Evolutionary conservation across 2,113 vertebrate genomes (phyloP), one percentile per base, ranked within the genome.

Genomic region (Phalacrocorax carbo): DNA sequence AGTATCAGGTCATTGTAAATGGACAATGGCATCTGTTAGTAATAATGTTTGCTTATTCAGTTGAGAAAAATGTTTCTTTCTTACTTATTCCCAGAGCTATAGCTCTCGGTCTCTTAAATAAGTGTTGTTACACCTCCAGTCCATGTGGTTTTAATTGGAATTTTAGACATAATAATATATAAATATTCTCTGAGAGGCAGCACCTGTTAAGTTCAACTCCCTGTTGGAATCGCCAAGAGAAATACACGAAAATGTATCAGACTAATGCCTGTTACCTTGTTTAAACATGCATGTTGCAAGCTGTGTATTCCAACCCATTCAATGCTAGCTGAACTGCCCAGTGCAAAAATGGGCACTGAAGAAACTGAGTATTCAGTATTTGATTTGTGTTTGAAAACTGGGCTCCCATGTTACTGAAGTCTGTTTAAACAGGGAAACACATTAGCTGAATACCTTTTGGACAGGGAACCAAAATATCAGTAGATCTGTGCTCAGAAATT

Each of bases 11-110:
- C 96, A 93, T 96, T 95, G 82, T 95, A 95, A 93, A 51, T 40
- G 40, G 65, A 96, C 77, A 95, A 34, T 86, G 75, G 54, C 88
- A 87, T 95, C 90, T 91, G 85, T 94, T 92, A 77, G 36, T 77
- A 88, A 79, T 90, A 95, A 95, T 89, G 44, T 96, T 96, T 96
- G 70, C 75, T 96, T 96, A 77, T 91, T 97, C 70, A 42, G 70
- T 93, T 91, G 82, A 88, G 69, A 90, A 95, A 96, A 96, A 96
- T 80, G 75, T 93, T 95, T 94, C 64, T 86, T 88, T 94, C 44
- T 65, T 93, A 32, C 36, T 84, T 93, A 78, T 73, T 86, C 83
- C 72, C 72, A 81, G 85, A 88, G 64, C 88, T 90, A 12, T 64
- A 70, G 38, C 75, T 85, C 88, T 86, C 3, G 1, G 12, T 78